phyloP scores from a whole-genome alignment of 2,797 vertebrate genomes.

The Pantherophis alleghaniensis region DNA sequence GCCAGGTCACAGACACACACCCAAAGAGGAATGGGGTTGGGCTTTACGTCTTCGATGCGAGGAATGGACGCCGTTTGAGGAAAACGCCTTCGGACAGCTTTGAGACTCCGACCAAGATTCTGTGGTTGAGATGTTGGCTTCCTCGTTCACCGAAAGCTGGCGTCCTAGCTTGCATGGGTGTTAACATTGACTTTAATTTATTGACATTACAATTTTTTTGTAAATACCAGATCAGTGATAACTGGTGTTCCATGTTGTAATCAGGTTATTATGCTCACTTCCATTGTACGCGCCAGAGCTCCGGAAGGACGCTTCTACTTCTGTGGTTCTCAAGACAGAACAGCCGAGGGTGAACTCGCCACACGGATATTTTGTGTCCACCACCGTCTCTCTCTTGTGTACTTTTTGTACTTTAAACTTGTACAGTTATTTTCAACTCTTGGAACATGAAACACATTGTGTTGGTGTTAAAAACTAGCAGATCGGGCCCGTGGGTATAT shows the following conservation, averaged over 20 bases:
- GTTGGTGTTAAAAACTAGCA: slow-evolving; percentile 81
- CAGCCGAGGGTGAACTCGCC: slow-evolving; percentile 71
- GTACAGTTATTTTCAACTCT: slow-evolving; percentile 87
- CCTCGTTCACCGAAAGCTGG: slow-evolving; percentile 84
- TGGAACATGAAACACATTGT: slow-evolving; percentile 79
- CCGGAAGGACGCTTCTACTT: slow-evolving; percentile 77
- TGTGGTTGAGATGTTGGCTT: slow-evolving; percentile 72
- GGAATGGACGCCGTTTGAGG: slow-evolving; percentile 92
- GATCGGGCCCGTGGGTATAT: slow-evolving; percentile 75
- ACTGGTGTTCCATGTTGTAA: slow-evolving; percentile 85
- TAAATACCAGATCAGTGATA: slow-evolving; percentile 88
- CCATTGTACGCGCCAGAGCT: slow-evolving; percentile 77
- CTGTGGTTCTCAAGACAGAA: slow-evolving; percentile 74
- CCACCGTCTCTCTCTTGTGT: slow-evolving; percentile 74
- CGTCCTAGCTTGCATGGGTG: slow-evolving; percentile 91
- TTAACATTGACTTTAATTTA: slow-evolving; percentile 94
- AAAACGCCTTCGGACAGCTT: slow-evolving; percentile 48
- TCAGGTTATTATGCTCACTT: slow-evolving; percentile 84
- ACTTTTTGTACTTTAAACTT: slow-evolving; percentile 84
- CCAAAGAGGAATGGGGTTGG: slow-evolving; percentile 95
- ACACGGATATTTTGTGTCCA: slow-evolving; percentile 77
- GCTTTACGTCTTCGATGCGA: slow-evolving; percentile 90
- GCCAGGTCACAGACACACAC: slow-evolving; percentile 97
- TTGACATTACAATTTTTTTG: slow-evolving; percentile 85
- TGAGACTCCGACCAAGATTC: slow-evolving; percentile 72